phyloP scores from a whole-genome alignment of 2,797 vertebrate species.

The Acanthurus leucopareius region DNA sequence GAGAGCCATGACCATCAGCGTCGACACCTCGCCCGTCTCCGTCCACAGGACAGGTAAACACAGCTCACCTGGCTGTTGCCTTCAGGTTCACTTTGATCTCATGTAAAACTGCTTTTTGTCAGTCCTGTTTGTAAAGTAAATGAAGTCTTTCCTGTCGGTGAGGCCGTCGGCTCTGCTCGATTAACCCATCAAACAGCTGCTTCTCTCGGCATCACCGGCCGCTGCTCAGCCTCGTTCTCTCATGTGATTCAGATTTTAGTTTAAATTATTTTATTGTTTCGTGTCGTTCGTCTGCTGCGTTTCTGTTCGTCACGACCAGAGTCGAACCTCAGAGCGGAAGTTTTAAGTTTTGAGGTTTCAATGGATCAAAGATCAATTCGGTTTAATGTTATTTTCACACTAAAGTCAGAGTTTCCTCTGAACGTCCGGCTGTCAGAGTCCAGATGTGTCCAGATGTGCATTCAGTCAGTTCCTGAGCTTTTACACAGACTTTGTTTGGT shows the following conservation, averaged over 20 bases:
- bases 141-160: too few species aligned
- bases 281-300: constrained; percentile 21
- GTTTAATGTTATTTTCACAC: not conserved
- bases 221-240: not conserved
- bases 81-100: too few species aligned
- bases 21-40: constrained; percentile 88
- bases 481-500: not conserved
- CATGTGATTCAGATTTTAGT: not conserved
- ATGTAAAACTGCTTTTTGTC: too few species aligned
- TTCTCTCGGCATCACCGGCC: too few species aligned
- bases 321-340: not conserved
- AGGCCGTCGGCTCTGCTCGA: too few species aligned
- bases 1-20: constrained; percentile 88
- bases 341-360: too few species aligned
- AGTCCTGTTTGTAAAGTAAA: too few species aligned
- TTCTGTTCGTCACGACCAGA: not conserved
- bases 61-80: not conserved
- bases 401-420: not conserved
- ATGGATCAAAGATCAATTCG: too few species aligned
- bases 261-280: not conserved
- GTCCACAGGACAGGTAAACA: constrained; percentile 91
- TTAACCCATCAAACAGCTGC: not conserved
- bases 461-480: not conserved
- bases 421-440: not conserved
- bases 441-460: not conserved